These are phyloP conservation scores for Drosophila atroscutellata DNA, from an alignment of 2,888 invertebrate species.

Conservation along the genomic window DNA sequence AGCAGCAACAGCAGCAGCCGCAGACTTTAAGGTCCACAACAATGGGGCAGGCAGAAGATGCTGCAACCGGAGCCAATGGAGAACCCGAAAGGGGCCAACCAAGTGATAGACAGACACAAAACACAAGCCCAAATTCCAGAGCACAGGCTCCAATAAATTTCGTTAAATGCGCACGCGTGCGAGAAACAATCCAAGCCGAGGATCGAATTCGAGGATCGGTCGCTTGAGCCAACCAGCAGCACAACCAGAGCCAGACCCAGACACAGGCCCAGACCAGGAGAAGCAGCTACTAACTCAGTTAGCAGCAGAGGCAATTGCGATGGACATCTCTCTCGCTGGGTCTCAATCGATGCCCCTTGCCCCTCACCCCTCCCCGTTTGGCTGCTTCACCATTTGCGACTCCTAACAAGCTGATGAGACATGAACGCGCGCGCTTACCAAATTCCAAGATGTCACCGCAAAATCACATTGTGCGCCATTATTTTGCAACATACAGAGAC, in stretches of 20 bases:
- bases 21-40: constrained; percentile 43
- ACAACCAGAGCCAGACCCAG: not conserved
- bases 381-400: constrained; percentile 32
- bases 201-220: constrained; percentile 24
- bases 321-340: constrained; percentile 73
- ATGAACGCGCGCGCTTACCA: constrained; percentile 82
- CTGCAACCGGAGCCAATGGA: constrained; percentile 42
- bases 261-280: constrained; percentile 11
- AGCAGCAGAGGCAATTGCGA: constrained; percentile 70
- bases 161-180: constrained; percentile 83
- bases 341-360: constrained; percentile 40
- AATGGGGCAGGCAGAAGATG: constrained; percentile 56
- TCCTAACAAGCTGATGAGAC: constrained; percentile 83
- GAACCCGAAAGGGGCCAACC: constrained; percentile 33
- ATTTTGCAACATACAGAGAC: constrained; percentile 42
- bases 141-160: constrained; percentile 83
- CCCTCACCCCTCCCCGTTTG: not conserved
- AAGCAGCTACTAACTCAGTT: constrained; percentile 77
- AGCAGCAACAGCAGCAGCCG: not conserved
- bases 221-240: constrained; percentile 1
- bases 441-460: constrained; percentile 83
- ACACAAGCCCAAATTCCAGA: constrained; percentile 81
- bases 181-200: constrained; percentile 65
- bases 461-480: constrained; percentile 83
- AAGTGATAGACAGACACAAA: constrained; percentile 79